Evolutionary conservation across 1,140 invertebrate genomes (phyloP), one percentile per base, ranked within the genome.

Genomic region (Drosophila sproati): DNA sequence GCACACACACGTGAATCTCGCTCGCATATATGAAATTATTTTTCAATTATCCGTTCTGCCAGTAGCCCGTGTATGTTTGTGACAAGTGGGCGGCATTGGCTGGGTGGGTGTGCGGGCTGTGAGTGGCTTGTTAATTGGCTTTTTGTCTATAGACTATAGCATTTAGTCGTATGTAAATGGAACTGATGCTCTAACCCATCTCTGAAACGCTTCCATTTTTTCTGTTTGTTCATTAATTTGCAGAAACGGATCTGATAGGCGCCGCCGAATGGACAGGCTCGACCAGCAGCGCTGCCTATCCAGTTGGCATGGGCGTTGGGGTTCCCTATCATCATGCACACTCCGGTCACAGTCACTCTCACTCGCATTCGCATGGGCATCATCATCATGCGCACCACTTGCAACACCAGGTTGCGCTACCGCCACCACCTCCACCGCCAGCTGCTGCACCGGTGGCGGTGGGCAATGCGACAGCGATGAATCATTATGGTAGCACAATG

Each of bases 311-410:
- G 12, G 59, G 77, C 41, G 73, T 82, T 34, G 47, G 56, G 2
- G 92, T 93, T 37, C 92, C 92, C 2, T 86, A 94, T 39, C 91
- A 93, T 0, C 93, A 94, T 57, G 72, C 92, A 4, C 93, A 94
- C 71, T 94, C 92, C 88, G 88, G 91, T 64, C 89, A 60, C 71
- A 67, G 43, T 41, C 78, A 82, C 39, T 34, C 78, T 20, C 80
- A 82, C 8, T 31, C 88, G 34, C 81, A 79, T 32, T 41, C 77
- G 32, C 78, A 88, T 39, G 29, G 60, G 7, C 80, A 77, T 29
- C 74, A 82, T 64, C 83, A 75, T 10, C 57, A 70, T 32, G 56
- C 43, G 10, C 66, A 73, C 34, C 71, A 71, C 57, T 57, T 73
- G 70, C 88, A 85, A 54, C 91, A 77, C 34, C 91, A 80, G 47